These are phyloP conservation scores for Musca vetustissima DNA, from an alignment of 1,140 invertebrate genomes.

Conservation along the genomic window DNA sequence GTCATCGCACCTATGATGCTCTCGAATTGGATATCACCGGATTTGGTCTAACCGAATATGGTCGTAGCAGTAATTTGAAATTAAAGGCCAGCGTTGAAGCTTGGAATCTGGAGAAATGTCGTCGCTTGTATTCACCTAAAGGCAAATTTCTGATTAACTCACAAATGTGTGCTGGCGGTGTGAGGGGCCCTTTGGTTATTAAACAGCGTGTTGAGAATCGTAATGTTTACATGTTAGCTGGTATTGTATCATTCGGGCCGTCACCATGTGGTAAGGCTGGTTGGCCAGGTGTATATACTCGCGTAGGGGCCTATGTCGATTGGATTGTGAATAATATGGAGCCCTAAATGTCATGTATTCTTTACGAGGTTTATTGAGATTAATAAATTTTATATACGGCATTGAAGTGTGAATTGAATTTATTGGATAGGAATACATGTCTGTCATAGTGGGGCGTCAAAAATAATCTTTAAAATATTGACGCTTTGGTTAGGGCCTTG, in stretches of 20 bases:
- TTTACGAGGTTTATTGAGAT: no score
- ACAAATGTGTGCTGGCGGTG: conserved; percentile 45
- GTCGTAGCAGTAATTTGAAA: conserved; percentile 34
- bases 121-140: conserved; percentile 23
- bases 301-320: conserved; percentile 65
- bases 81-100: conserved; percentile 36
- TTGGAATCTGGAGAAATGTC: conserved; percentile 32
- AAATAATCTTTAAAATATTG: no score
- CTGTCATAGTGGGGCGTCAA: no score
- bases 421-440: no score
- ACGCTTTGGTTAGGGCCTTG: no score
- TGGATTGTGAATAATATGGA: conserved; percentile 65
- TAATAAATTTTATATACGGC: no score
- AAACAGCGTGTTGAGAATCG: conserved; percentile 27
- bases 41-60: conserved; percentile 74
- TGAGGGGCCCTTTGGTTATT: conserved; percentile 39
- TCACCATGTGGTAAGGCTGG: conserved; percentile 68
- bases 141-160: conserved; percentile 21
- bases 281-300: conserved; percentile 78
- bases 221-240: conserved; percentile 23
- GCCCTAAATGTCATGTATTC: background rate
- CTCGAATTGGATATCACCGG: conserved; percentile 70
- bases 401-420: no score
- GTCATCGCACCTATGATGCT: conserved; percentile 55
- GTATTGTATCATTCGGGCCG: conserved; percentile 76